phyloP scores from a whole-genome alignment of 2,113 vertebrate genomes.

The Cinclus cinclus region DNA sequence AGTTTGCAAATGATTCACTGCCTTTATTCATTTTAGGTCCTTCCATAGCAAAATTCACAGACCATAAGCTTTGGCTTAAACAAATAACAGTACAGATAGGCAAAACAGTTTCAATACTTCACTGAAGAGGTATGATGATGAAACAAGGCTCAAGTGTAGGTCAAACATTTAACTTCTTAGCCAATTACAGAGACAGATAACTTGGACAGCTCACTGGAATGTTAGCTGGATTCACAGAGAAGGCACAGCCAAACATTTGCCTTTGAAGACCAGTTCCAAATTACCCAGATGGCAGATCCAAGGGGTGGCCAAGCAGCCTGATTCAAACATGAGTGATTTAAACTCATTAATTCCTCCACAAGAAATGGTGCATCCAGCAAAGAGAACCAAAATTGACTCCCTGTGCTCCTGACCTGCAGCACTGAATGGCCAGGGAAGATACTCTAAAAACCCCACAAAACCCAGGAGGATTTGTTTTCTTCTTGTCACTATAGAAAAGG shows the following conservation, averaged over 20 bases:
- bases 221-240: neutral
- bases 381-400: neutral
- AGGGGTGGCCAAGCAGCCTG: neutral
- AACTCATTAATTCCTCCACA: neutral
- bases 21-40: conserved; percentile 7
- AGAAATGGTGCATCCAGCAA: neutral
- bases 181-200: neutral
- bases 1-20: neutral
- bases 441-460: neutral
- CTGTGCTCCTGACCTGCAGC: neutral
- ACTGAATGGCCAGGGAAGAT: accelerated
- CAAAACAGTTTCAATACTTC: neutral
- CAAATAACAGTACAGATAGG: neutral
- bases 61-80: neutral
- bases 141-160: neutral
- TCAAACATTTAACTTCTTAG: neutral
- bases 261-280: neutral
- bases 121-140: neutral
- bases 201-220: neutral
- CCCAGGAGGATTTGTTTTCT: neutral
- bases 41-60: neutral
- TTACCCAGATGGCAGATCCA: neutral
- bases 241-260: neutral
- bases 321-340: accelerated
- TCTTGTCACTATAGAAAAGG: neutral